Conservation (phyloP, 2,888 invertebrate species). For the Melieria omissa region DNA sequence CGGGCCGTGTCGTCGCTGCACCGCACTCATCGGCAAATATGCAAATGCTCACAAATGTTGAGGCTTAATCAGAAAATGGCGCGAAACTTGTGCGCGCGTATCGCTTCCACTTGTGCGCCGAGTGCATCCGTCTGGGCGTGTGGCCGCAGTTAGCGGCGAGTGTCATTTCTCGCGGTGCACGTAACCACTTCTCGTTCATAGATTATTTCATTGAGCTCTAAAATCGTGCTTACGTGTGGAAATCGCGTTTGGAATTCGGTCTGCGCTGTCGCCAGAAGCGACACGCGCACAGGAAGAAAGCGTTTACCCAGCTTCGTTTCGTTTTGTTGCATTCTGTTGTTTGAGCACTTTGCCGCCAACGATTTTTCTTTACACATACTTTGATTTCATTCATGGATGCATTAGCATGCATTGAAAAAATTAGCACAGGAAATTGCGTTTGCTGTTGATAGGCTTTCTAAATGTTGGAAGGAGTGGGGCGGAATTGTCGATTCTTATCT, state of each 20-base stretch:
- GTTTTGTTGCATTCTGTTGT: neutral
- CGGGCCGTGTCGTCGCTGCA: too few relatives aligned
- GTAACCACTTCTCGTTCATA: too few relatives aligned
- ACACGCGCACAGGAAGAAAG: neutral
- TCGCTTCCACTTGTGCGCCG: neutral
- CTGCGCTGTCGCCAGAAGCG: neutral
- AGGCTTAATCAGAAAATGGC: conserved; percentile 45
- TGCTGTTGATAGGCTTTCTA: neutral
- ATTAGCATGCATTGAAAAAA: conserved; percentile 1
- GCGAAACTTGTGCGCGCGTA: conserved; percentile 54
- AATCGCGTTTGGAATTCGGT: neutral
- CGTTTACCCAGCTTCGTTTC: neutral
- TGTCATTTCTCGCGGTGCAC: conserved; percentile 18
- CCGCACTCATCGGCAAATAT: neutral
- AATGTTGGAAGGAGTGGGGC: too few relatives aligned
- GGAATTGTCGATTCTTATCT: too few relatives aligned
- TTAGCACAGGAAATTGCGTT: neutral
- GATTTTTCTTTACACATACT: neutral
- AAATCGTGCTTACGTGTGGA: neutral
- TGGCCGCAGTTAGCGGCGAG: conserved; percentile 4
- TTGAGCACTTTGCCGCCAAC: neutral
- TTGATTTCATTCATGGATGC: conserved; percentile 1
- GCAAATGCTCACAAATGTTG: neutral
- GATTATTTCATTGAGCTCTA: neutral
- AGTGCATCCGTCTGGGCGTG: conserved; percentile 49